Base-by-base conservation (phyloP, 2,797 vertebrate genomes). In the Pseudopleuronectes americanus region DNA sequence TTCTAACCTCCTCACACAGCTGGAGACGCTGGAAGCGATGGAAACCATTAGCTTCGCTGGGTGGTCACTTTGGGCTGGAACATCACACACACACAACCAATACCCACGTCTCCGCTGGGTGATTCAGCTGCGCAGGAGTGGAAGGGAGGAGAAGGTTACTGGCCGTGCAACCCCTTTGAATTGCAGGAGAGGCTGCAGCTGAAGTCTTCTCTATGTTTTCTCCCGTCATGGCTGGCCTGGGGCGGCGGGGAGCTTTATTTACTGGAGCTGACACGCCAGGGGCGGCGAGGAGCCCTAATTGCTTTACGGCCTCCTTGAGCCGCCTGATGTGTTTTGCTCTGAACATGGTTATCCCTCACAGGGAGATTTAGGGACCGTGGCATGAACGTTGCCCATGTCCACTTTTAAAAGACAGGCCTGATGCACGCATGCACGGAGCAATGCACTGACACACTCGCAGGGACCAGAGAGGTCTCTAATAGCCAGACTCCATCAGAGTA, bases 201-300 rank as follows among this genome's bases (percentile, higher is more conserved):
- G 65, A 75, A 76, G 78, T 73, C 79, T 85, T 74, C 68, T 83
- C 66, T 67, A 63, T 86, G 77, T 84, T 87, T 81, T 81, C 68
- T 80, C 77, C 72, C 45, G 67, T 78, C 77, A 74, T 43, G 70
- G 81, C 68, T 79, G 17, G 77, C 82, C 80, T 19, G 66, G 68
- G 79, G 87, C 81, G 68, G 80, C 74, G 36, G 76, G 81, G 78
- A 83, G 86, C 79, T 87, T 85, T 86, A 87, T 90, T 88, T 89
- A 85, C 86, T 85, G 78, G 68, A 79, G 76, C 87, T 86, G 90
- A 85, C 85, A 88, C 31, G 70, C 81, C 83, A 80, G 80, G 76
- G 77, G 87, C 74, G 9, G 73, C 83, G 72, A 79, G 79, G 78
- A 81, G 72, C 80, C 78, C 84, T 92, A 90, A 93, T 93, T 93